A percentile compares a stretch with the other conserved stretches of the same genome.
Conservation (phyloP, 2,797 vertebrate genomes). For the Eulemur mongoz region DNA sequence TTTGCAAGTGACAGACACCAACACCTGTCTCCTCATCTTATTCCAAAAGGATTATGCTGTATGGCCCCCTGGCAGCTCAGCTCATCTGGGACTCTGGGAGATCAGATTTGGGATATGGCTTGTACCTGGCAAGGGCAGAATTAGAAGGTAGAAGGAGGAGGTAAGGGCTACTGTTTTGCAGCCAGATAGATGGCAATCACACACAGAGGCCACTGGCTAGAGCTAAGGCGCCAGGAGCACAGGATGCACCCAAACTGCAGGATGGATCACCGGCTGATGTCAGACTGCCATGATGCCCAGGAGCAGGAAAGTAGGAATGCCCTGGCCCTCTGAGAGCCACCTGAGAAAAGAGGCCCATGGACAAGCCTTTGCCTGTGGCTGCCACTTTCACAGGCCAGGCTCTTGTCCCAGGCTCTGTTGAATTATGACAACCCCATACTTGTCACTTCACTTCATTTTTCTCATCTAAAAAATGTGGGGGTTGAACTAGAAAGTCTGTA, state of each 20-base stretch:
- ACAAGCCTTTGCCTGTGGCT: not conserved
- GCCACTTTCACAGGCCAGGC: not conserved
- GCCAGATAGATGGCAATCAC: not conserved
- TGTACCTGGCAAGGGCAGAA: not conserved
- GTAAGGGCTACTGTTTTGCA: not conserved
- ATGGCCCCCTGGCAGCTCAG: not conserved
- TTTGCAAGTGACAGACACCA: not conserved
- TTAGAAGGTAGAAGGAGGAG: not conserved
- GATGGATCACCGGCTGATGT: not conserved
- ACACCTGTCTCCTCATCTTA: not conserved
- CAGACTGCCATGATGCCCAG: not conserved
- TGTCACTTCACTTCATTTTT: conserved; percentile 48
- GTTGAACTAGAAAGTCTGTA: conserved; percentile 28
- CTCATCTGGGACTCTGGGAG: not conserved
- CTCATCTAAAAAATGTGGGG: conserved; percentile 15
- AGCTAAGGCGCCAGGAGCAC: not conserved
- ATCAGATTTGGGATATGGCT: not conserved
- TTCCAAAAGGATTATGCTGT: not conserved
- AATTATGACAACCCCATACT: not conserved
- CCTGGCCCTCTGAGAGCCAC: not conserved
- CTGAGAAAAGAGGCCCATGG: not conserved
- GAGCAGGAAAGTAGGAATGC: not conserved
- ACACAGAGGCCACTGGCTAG: not conserved
- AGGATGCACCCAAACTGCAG: not conserved
- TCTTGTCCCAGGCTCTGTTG: not conserved